Evolutionary conservation across 2,797 vertebrate genomes (phyloP), one percentile per base, ranked within the genome.

Genomic region (Zalophus californianus): DNA sequence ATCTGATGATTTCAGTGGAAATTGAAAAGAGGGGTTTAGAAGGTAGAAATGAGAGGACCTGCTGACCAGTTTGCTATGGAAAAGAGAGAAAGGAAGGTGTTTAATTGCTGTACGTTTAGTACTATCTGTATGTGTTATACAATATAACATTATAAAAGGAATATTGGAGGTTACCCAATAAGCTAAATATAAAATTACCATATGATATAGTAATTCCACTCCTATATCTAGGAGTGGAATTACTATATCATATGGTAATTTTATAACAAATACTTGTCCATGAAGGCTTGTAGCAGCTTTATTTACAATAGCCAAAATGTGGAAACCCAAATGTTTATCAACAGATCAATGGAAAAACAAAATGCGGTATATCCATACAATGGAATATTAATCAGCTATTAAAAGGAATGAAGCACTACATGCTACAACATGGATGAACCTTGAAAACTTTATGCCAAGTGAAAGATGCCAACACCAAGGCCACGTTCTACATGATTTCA

Each of bases 181-280:
- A 89, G 41, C 72, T 91, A 89, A 96, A 89, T 32, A 64, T 18
- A 73, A 80, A 96, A 90, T 25, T 41, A 35, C 6, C 70, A n/a
- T 35, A 38, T 52, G 44, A 70, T 21, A 88, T 3, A 35, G 62
- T 50, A 86, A 86, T 83, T 78, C 52, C 23, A 91, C 7, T 87
- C n/a, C n/a, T n/a, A n/a, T n/a, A n/a, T n/a, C n/a, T n/a, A n/a
- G n/a, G n/a, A n/a, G n/a, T n/a, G n/a, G n/a, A n/a, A n/a, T n/a
- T n/a, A n/a, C n/a, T n/a, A n/a, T n/a, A n/a, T n/a, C n/a, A n/a
- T n/a, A n/a, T n/a, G n/a, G n/a, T n/a, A n/a, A n/a, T n/a, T n/a
- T n/a, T n/a, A n/a, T n/a, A n/a, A 94, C 52, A 92, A 85, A 75
- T 60, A 86, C 29, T 64, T 83, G 16, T 41, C n/a, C 1, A 44